Base-by-base conservation (phyloP, 2,113 vertebrate species). In the Oncorhynchus mykiss region DNA sequence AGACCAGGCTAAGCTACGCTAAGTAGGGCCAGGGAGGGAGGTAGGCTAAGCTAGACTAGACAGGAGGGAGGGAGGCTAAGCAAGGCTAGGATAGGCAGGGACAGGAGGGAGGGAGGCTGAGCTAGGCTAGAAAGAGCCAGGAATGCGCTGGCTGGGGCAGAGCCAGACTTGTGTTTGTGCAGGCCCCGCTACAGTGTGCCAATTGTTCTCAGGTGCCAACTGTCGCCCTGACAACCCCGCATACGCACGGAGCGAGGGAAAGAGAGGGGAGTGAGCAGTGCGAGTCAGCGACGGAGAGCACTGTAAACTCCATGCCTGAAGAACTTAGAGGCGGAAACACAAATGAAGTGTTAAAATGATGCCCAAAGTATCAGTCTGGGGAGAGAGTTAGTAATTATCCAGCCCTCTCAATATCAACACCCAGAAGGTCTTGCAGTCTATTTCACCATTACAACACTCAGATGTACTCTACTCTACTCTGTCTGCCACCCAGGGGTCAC, bases 161-260 rank as follows among this genome's bases (percentile, higher is more conserved):
- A 24, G 66, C 66, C 77, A 73, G 54, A 54, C 51, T 48, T 79
- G 25, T 74, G 77, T 79, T 79, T 79, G 77, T 62, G 54, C 66
- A 78, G 62, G 25, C 18, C 29, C 45, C 54, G 59, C 24, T 24
- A 65, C 76, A 67, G 64, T 31, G n/a, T 51, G 39, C 29, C 18
- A 67, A 57, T 72, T 72, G 54, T 70, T 29, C 79, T 13, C 72
- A 77, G 75, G 75, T 77, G 62, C 62, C 49, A 49, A 24, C 62
- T 48, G 67, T 81, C 76, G n/a, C 76, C 71, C 20, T 69, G 76
- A 66, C 67, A 81, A 81, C 80, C 29, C 49, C 11, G 79, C 62
- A 76, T 12, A 2, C 27, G 66, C 31, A 57, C 5, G n/a, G 34
- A 76, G 73, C 45, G 14, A 81, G 68, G 72, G 67, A 34, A 80